Percentiles rank a stretch among this genome's conserved stretches.
Evolutionary conservation across 2,797 vertebrate species (phyloP).

Genomic region (Danio albolineatus): DNA sequence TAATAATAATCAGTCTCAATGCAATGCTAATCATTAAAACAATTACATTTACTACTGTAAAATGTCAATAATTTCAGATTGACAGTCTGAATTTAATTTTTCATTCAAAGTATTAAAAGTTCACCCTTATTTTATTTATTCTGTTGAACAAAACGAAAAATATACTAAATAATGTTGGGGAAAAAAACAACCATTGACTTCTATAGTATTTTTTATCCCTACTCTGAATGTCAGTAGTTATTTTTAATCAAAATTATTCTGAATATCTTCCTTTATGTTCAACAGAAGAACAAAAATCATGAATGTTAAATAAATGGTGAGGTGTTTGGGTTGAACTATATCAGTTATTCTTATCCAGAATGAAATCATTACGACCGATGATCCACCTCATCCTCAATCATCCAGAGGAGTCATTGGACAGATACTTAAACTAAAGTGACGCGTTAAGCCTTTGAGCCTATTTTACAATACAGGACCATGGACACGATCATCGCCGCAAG

Average conservation of each 20-base stretch:
- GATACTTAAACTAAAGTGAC: neutral
- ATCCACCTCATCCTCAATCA: conserved; percentile 19
- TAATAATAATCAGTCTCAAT: neutral
- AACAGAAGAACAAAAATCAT: no score
- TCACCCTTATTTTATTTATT: no score
- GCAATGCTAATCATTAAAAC: neutral
- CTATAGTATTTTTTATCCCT: no score
- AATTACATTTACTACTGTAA: neutral
- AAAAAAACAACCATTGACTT: no score
- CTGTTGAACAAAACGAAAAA: no score
- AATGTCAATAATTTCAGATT: neutral
- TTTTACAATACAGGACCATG: conserved; percentile 75
- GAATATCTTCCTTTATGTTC: no score
- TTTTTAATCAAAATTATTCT: no score
- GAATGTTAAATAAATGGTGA: no score
- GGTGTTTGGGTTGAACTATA: no score
- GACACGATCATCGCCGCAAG: conserved; percentile 78
- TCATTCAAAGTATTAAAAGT: neutral
- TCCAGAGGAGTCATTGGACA: conserved; percentile 17
- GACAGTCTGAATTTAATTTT: neutral
- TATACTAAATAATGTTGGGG: no score
- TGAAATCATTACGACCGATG: neutral
- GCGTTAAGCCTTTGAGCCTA: conserved; percentile 62
- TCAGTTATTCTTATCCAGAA: neutral
- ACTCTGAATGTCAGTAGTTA: no score